A percentile compares a stretch with the other conserved stretches of the same genome.
phyloP scores from a whole-genome alignment of 2,888 invertebrate species.

The Pinctada fucata region DNA sequence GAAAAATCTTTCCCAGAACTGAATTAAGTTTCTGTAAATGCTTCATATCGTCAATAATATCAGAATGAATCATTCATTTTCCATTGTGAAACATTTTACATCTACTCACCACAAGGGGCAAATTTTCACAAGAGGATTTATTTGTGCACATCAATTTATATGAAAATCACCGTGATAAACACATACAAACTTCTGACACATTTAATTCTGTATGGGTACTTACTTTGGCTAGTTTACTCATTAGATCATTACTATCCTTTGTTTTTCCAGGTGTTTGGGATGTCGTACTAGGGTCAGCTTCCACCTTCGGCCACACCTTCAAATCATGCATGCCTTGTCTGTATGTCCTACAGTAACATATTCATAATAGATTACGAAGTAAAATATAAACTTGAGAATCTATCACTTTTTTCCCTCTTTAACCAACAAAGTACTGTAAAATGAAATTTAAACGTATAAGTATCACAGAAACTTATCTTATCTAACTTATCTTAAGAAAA shows the following conservation, averaged over 20 bases:
- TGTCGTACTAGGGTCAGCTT: constrained; percentile 86
- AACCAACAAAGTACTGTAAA: background rate
- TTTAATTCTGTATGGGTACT: background rate
- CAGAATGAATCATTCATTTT: too few relatives aligned
- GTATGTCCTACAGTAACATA: constrained; percentile 69
- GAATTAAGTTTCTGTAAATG: too few relatives aligned
- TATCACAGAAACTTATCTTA: too few relatives aligned
- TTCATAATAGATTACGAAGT: background rate
- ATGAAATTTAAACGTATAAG: background rate
- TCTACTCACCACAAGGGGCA: too few relatives aligned
- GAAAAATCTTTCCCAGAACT: too few relatives aligned
- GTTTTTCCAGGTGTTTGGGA: constrained; percentile 85
- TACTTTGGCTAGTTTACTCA: constrained; percentile 87
- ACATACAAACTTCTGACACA: too few relatives aligned
- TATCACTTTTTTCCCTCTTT: background rate
- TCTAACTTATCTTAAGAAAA: too few relatives aligned
- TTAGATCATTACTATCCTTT: constrained; percentile 69
- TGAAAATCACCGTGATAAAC: too few relatives aligned
- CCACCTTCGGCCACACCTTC: constrained; percentile 90
- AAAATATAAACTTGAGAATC: background rate
- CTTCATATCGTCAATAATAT: too few relatives aligned
- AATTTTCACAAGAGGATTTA: too few relatives aligned
- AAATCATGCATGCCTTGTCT: constrained; percentile 88
- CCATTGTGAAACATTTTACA: too few relatives aligned
- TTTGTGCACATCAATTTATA: too few relatives aligned